Conservation (phyloP, 2,113 vertebrate species). For the Baryphthengus martii region DNA sequence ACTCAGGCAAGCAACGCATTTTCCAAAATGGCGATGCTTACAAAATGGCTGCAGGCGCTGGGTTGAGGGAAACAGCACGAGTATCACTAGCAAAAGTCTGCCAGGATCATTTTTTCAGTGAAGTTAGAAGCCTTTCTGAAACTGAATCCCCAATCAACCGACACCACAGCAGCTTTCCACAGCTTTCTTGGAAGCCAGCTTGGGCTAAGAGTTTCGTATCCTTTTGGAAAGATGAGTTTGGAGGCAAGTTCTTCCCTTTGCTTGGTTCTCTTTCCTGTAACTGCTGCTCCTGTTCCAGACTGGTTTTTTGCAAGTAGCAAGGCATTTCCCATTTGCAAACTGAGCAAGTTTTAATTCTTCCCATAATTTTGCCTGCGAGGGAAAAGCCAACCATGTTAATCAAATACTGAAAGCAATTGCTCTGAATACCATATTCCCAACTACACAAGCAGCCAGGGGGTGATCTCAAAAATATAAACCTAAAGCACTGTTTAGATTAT, state of each 20-base stretch:
- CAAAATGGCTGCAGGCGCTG: background rate
- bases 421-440: background rate
- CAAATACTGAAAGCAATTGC: background rate
- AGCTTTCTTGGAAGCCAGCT: background rate
- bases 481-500: background rate
- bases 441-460: background rate
- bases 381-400: background rate
- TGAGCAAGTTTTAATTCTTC: background rate
- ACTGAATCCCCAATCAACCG: background rate
- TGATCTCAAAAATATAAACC: background rate
- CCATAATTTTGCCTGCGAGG: background rate
- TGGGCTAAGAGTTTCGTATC: background rate
- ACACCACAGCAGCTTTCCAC: background rate
- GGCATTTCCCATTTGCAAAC: background rate
- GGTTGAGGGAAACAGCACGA: background rate
- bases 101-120: background rate
- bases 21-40: background rate
- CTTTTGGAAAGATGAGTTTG: background rate
- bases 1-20: background rate
- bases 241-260: background rate
- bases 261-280: background rate
- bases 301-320: background rate
- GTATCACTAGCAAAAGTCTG: background rate
- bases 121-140: background rate
- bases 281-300: background rate